Base-by-base conservation (phyloP, 1,140 invertebrate genomes). In the Dinothrombium tinctorium region DNA sequence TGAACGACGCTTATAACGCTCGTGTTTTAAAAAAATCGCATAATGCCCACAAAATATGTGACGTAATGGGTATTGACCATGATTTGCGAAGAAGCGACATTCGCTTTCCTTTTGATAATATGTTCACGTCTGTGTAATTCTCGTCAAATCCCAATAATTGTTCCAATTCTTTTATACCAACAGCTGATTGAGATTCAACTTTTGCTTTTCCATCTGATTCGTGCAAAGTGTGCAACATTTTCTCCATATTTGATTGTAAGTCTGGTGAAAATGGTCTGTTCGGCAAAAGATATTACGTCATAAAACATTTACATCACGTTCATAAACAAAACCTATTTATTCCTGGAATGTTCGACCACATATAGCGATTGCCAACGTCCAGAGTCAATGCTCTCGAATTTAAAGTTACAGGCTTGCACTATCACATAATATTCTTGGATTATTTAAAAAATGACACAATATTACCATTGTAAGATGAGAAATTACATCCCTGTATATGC, bases 261-360 rank as follows among this genome's bases (percentile, higher is more conserved):
- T 25, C 25, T 26, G 22, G 24, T 19, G 22, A 26, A 8, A 40
- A 17, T 26, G 38, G 38, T 17, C 38, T 40, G 20, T 17, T 37
- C 7, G 12, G 17, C 8, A 40, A 26, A 6, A 28, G 17, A 26
- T 2, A 21, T 21, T 24, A 12, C 12, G 12, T 21, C 11, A 37
- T 12, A 4, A 23, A 23, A 15, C 3, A 37, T 8, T 12, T 12
- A 0, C 12, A 37, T 20, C 14, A 23, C 6, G 8, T 9, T 7
- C 2, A 37, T 11, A 22, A 21, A 21, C 23, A 24, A 4, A 23
- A 37, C 38, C 38, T 40, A 14, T 40, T 40, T 17, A 40, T 40
- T 14, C 38, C 38, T 25, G 38, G 38, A 28, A 40, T 29, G 17
- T 40, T 40, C 7, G 22, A 25, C 38, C 38, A 40, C 3, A 25